Conservation (phyloP, 2,797 vertebrate species). For the Liasis olivaceus region DNA sequence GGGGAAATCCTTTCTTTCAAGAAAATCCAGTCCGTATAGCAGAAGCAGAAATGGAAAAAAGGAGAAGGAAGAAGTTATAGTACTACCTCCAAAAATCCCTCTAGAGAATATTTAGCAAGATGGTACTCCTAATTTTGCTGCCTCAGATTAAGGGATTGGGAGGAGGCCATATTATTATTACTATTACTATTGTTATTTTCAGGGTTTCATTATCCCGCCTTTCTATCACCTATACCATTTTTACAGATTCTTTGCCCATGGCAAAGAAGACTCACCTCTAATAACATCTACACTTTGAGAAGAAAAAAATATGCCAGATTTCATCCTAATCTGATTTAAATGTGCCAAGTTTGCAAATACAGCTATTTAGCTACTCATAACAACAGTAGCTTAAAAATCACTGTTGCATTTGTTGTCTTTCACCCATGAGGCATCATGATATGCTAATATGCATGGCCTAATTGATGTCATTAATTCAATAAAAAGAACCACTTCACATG, state of each 20-base stretch:
- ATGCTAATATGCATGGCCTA: conserved; percentile 70
- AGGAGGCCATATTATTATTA: too few species aligned
- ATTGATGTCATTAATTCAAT: conserved; percentile 73
- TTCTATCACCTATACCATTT: neutral
- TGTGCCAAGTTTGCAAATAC: conserved; percentile 50
- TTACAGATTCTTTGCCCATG: neutral
- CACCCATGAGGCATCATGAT: conserved; percentile 68
- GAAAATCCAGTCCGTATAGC: too few species aligned
- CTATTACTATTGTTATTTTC: too few species aligned
- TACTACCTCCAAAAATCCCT: too few species aligned
- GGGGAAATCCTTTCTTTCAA: too few species aligned
- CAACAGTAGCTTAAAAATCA: conserved; percentile 59
- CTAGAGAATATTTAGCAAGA: too few species aligned
- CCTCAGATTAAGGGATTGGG: too few species aligned
- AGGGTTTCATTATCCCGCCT: neutral
- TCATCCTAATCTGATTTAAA: conserved; percentile 53
- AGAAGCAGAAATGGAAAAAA: too few species aligned
- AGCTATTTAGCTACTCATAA: conserved; percentile 55
- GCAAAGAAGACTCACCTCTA: neutral
- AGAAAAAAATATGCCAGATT: conserved; percentile 42
- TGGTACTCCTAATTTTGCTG: too few species aligned
- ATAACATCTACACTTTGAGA: neutral
- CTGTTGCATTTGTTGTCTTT: conserved; percentile 69
- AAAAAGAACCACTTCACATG: conserved; percentile 60
- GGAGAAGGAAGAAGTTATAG: too few species aligned